A percentile compares a stretch with the other conserved stretches of the same genome.
These are phyloP conservation scores for Chamaea fasciata DNA, from an alignment of 2,113 vertebrate genomes.

Conservation along the genomic window DNA sequence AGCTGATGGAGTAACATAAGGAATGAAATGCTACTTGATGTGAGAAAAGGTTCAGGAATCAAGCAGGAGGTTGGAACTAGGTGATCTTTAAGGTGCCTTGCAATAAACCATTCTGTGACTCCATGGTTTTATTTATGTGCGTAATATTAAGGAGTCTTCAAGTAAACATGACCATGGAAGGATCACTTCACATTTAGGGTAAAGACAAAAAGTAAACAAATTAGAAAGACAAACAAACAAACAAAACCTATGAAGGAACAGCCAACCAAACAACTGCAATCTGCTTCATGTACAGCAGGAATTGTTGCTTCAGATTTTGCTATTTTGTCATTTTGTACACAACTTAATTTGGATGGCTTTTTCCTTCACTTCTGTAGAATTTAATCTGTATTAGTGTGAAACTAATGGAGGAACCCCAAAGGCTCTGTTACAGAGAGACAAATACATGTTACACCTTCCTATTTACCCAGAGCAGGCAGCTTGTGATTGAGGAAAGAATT, in stretches of 20 bases:
- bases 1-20: neutral
- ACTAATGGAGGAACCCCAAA: neutral
- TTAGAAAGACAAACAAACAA: too few relatives aligned
- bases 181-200: neutral
- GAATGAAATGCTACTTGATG: neutral
- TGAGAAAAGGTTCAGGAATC: neutral
- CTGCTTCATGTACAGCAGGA: neutral
- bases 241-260: neutral
- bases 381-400: neutral
- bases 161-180: neutral
- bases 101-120: neutral
- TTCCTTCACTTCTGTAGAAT: neutral
- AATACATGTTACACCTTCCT: neutral
- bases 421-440: neutral
- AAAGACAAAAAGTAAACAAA: neutral
- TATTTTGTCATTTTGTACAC: neutral
- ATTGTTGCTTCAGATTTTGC: neutral
- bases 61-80: neutral
- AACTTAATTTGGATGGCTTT: neutral
- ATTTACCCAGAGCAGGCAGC: neutral
- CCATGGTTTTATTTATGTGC: neutral
- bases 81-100: neutral
- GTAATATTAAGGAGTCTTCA: neutral
- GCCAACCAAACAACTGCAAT: neutral
- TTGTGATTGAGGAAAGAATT: neutral